A percentile compares a stretch with the other conserved stretches of the same genome.
Evolutionary conservation across 2,113 vertebrate species (phyloP).

Genomic region (Suricata suricatta): DNA sequence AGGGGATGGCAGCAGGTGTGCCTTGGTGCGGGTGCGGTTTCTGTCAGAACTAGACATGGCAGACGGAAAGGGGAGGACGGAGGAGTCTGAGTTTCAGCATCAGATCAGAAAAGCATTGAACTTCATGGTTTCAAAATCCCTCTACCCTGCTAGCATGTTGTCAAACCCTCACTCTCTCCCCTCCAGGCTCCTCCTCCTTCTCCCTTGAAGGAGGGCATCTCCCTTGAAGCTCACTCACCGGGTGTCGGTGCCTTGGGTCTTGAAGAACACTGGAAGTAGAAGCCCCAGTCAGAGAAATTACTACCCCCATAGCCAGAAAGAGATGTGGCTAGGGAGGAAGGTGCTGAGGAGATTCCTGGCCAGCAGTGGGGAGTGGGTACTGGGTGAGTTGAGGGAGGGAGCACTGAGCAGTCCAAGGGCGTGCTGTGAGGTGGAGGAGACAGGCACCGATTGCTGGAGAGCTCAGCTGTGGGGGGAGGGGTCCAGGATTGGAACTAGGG

Average conservation of each 20-base stretch:
- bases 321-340: not conserved
- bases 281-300: constrained; percentile 33
- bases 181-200: not conserved
- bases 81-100: not conserved
- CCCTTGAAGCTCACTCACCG: constrained; percentile 53
- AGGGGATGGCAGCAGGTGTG: constrained; percentile 39
- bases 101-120: not conserved
- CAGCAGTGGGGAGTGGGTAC: not conserved
- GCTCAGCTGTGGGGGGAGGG: not conserved
- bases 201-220: not conserved
- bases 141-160: not conserved
- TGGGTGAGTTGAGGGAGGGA: not conserved
- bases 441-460: not conserved
- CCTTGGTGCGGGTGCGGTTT: constrained; percentile 31
- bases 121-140: not conserved
- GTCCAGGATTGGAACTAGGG: not conserved
- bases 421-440: not conserved
- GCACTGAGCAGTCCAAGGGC: not conserved
- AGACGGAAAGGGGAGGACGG: not conserved
- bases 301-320: not conserved
- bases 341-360: not conserved
- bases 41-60: constrained; percentile 9
- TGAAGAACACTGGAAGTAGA: constrained; percentile 65
- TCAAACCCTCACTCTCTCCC: not conserved
- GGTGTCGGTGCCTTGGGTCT: constrained; percentile 56